Evolutionary conservation across 2,888 invertebrate genomes (phyloP).

Genomic region (Pyralis farinalis): DNA sequence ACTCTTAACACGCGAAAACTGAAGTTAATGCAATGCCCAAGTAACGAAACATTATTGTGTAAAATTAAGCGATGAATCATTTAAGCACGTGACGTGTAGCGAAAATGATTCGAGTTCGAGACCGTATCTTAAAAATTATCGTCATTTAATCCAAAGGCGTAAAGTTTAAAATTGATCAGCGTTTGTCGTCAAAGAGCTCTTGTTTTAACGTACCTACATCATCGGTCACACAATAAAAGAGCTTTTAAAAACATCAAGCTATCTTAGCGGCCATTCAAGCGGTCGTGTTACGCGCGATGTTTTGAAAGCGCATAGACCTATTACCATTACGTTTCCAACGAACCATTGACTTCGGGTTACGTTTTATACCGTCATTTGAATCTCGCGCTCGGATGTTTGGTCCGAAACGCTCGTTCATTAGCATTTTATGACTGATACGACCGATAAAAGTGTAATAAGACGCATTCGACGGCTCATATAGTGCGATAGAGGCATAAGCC

Average conservation of each 20-base stretch:
- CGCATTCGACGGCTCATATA: slow-evolving; percentile 72
- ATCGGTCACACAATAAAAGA: slow-evolving; percentile 70
- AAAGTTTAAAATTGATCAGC: slow-evolving; percentile 17
- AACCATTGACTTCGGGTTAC: slow-evolving; percentile 78
- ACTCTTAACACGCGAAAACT: neutral
- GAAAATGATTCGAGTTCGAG: neutral
- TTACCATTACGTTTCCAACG: slow-evolving; percentile 74
- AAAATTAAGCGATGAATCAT: neutral
- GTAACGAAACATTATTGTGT: neutral
- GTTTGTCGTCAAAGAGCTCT: slow-evolving; percentile 2
- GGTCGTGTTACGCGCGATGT: slow-evolving; percentile 72
- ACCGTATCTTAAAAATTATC: neutral
- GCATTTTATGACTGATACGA: slow-evolving; percentile 80
- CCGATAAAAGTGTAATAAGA: slow-evolving; percentile 80
- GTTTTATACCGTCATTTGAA: slow-evolving; percentile 78
- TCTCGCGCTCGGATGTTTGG: slow-evolving; percentile 79
- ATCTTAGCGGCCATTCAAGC: slow-evolving; percentile 59
- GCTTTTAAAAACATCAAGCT: slow-evolving; percentile 74
- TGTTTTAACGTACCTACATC: slow-evolving; percentile 20
- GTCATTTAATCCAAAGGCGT: slow-evolving; percentile 5
- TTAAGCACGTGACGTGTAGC: neutral
- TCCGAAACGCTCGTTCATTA: slow-evolving; percentile 76
- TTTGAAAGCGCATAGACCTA: slow-evolving; percentile 74
- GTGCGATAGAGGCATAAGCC: slow-evolving; percentile 54
- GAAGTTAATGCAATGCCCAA: slow-evolving; percentile 1